Conservation (phyloP, 1,140 invertebrate species). For the Scaptomyza graminum region DNA sequence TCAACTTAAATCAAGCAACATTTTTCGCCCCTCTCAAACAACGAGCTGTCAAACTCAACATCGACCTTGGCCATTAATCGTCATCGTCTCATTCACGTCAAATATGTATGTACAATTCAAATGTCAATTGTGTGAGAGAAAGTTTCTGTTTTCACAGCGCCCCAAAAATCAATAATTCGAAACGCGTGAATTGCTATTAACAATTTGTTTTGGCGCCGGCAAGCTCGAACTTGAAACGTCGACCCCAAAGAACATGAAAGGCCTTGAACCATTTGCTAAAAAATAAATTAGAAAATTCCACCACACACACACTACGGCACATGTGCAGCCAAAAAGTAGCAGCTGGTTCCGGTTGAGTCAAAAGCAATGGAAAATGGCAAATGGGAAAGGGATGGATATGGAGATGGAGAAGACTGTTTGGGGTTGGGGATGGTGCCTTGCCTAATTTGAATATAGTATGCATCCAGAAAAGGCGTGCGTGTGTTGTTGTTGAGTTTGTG, state of each 20-base stretch:
- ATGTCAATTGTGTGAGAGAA: slow-evolving; percentile 69
- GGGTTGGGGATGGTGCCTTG: slow-evolving; percentile 57
- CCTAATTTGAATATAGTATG: slow-evolving; percentile 73
- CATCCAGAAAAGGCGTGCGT: slow-evolving; percentile 38
- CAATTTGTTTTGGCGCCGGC: slow-evolving; percentile 71
- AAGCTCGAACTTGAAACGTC: slow-evolving; percentile 59
- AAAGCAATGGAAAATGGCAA: slow-evolving; percentile 19
- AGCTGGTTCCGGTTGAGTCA: slow-evolving; percentile 28
- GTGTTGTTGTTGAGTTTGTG: slow-evolving; percentile 34
- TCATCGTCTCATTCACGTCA: slow-evolving; percentile 68
- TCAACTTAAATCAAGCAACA: slow-evolving; percentile 32
- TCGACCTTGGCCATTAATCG: slow-evolving; percentile 81
- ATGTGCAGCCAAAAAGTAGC: slow-evolving; percentile 48
- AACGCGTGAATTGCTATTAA: slow-evolving; percentile 75
- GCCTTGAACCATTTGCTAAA: slow-evolving; percentile 79
- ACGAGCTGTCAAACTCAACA: slow-evolving; percentile 64
- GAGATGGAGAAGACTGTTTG: slow-evolving; percentile 8
- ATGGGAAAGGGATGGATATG: slow-evolving; percentile 30
- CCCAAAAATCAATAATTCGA: slow-evolving; percentile 74
- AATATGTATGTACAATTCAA: slow-evolving; percentile 73
- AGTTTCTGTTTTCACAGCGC: slow-evolving; percentile 41
- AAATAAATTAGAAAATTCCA: slow-evolving; percentile 83
- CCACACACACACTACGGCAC: slow-evolving; percentile 68
- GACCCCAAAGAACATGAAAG: slow-evolving; percentile 54
- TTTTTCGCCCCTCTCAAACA: neutral